Evolutionary conservation across 2,113 vertebrate species (phyloP), one percentile per base, ranked within the genome.

Genomic region (Misgurnus anguillicaudatus): DNA sequence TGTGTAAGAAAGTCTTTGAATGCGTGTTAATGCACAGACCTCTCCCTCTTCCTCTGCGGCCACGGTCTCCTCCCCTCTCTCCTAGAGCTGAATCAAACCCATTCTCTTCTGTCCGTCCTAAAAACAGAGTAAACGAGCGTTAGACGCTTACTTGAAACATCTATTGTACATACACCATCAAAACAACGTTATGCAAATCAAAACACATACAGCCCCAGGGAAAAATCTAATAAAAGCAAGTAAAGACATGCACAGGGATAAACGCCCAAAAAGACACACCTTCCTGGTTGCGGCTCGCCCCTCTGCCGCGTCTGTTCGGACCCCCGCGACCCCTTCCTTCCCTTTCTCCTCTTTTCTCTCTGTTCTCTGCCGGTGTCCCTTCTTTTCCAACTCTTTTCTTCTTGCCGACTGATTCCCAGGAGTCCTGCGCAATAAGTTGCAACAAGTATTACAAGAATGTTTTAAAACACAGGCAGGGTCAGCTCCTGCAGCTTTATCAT

Each of bases 351-450:
- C 93, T 86, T 84, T 91, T 96, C 68, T 99, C 96, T 92, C 95
- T 98, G 85, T 93, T 95, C 87, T 98, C 97, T 58, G 89, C 93
- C 3, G 88, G 66, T 6, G 83, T 88, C 61, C 89, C 91, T 86
- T 99, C 97, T 80, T 98, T 99, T 63, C 92, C 96, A 85, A 96
- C 89, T 86, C 82, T 95, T 81, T 96, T 96, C 90, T 97, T 98
- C 89, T 95, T 99, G 38, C 96, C 97, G 84, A 99, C 97, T 16
- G 96, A 98, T 89, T 99, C 97, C 97, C 97, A 99, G 11, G 95
- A 98, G 85, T 94, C 97, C 97, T 99, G 91, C 41, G 63, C 14
- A 75, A 6, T 72, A 7, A 24, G 47, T 17, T 55, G 13, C 58
- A 57, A 47, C 60, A 8, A 74, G 13, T 21, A 6, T 3, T n/a